Base-by-base conservation (phyloP, 2,888 invertebrate genomes). In the Pyrrhosoma nymphula region DNA sequence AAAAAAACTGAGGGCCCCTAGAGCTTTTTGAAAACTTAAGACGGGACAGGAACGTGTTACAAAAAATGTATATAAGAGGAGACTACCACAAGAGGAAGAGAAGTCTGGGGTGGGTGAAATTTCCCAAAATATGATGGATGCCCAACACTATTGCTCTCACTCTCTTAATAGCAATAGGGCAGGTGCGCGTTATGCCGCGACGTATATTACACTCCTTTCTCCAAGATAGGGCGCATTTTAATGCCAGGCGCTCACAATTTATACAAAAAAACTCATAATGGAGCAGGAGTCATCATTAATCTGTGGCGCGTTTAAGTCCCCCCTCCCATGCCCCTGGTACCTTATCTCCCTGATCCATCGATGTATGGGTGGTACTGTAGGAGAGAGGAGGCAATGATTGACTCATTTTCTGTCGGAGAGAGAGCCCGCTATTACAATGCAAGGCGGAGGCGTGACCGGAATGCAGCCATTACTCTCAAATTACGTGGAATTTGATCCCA, bases 161-260 rank as follows among this genome's bases (percentile, higher is more conserved):
- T 82, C 82, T 82, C 82, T 82, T 82, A 82, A 82, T 35, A 82
- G 35, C 82, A 82, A 35, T 82, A 82, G 82, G 16, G 82, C 82
- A 82, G 82, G 82, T 82, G 82, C 82, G 82, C 82, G 30, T 35
- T 82, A 82, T 82, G 16, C 82, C 30, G 18, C 82, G 82, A n/a
- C 82, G 82, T 82, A 82, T 30, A 82, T 82, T 82, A 82, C 82
- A 35, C 82, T 82, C 82, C 47, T 47, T 47, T 35, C 82, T 60
- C 60, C 60, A 2, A 20, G 60, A 4, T 12, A 1, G 82, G 30
- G 30, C 82, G 35, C 82, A 82, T 82, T 82, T 82, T 82, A 82
- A 35, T 35, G 82, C 82, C 82, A 6, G 82, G 35, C 60, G 69
- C 35, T 35, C 16, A 35, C 3, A 35, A 82, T 1, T 69, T 26